phyloP scores from a whole-genome alignment of 2,888 invertebrate genomes.

The Microdon myrmicae region DNA sequence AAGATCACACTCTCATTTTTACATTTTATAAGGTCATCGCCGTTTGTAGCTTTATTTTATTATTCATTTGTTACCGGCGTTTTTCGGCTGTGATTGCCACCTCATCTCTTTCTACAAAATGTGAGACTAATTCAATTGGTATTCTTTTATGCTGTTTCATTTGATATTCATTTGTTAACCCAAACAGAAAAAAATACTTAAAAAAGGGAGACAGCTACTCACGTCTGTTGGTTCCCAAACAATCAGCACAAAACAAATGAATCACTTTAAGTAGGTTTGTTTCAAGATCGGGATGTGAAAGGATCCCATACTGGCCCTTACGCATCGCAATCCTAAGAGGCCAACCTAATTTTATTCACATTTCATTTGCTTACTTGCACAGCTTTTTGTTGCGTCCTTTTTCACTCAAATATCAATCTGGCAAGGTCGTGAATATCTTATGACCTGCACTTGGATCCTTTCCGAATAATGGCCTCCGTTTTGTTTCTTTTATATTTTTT shows the following conservation, averaged over 20 bases:
- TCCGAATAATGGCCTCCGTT: constrained; percentile 37
- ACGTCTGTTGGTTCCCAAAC: constrained; percentile 1
- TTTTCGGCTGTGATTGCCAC: constrained; percentile 8
- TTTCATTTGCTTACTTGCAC: constrained; percentile 37
- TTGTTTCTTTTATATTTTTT: constrained; percentile 30
- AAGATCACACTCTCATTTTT: too few relatives aligned
- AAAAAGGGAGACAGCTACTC: constrained; percentile 26
- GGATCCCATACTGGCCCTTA: constrained; percentile 48
- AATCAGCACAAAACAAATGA: constrained; percentile 2
- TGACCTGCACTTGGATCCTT: constrained; percentile 34
- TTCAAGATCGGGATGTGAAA: constrained; percentile 15
- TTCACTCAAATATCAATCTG: constrained; percentile 51
- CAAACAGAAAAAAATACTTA: too few relatives aligned
- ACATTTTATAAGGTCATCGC: too few relatives aligned
- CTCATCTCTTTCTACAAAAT: neutral
- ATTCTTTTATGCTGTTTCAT: constrained; percentile 26
- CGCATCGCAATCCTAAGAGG: constrained; percentile 27
- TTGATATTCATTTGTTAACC: constrained; percentile 39
- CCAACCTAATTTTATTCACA: constrained; percentile 47
- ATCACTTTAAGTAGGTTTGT: constrained; percentile 16
- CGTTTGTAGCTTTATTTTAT: too few relatives aligned
- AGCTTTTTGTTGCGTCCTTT: constrained; percentile 24
- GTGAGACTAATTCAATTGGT: constrained; percentile 24
- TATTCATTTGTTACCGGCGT: too few relatives aligned
- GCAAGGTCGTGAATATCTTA: constrained; percentile 45